Evolutionary conservation across 2,888 invertebrate genomes (phyloP), one percentile per base, ranked within the genome.

Genomic region (Theodoxus fluviatilis): DNA sequence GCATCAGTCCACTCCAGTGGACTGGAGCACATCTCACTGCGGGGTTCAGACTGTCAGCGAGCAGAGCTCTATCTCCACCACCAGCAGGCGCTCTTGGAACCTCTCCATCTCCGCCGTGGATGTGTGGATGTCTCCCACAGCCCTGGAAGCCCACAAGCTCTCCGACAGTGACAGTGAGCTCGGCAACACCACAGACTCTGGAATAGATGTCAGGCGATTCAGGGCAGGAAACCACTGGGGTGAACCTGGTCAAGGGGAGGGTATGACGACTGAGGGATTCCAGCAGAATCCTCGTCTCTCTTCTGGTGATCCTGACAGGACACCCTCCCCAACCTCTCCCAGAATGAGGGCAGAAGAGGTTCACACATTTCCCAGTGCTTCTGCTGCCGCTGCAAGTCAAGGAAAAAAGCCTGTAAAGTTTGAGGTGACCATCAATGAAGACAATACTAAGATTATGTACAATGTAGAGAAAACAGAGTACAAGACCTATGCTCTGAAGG

Each of bases 381-480:
- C 18, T 47, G 49, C 57, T 9, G 59, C 68, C 43, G n/a, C 47
- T 3, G 18, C n/a, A 49, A 65, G 25, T 43, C 35, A 12, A 28
- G 68, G 25, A 49, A 63, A 59, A 55, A 71, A 67, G 22, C 4
- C 9, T 61, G 74, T 80, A 1, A 76, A 72, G 66, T 81, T 78
- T 74, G 78, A 80, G 65, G 80, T 81, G 15, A 79, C 79, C 25
- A 73, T 83, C 18, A 80, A 80, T 73, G 77, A 81, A 70, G 78
- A 80, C 52, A 78, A 79, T 71, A 80, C 80, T 15, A 81, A 81
- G 68, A 74, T 81, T 52, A 55, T 74, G 43, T 83, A 83, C 67
- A 83, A 81, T 78, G 79, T 83, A 37, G 80, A 78, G 40, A 80
- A 78, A 43, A 81, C 80, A 49, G 82, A 83, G 67, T 80, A 81